Base-by-base conservation (phyloP, 2,113 vertebrate species). In the Fukomys damarensis region DNA sequence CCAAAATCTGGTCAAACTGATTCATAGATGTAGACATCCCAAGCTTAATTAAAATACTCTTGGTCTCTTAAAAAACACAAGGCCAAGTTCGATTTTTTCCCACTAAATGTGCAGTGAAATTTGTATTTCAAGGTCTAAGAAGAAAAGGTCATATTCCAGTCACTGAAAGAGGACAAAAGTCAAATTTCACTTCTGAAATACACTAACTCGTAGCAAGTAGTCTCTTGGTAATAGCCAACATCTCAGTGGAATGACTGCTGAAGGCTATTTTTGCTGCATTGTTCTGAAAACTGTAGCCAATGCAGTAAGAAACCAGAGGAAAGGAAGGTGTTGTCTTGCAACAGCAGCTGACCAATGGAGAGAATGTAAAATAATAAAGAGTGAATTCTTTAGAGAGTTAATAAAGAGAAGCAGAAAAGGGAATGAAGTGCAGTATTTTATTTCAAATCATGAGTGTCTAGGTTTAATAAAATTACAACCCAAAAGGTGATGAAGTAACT, bases 1-100 rank as follows among this genome's bases (percentile, higher is more conserved):
- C 24, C 17, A 58, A 79, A 91, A 61, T 79, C 28, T 79, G 46
- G 46, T 6, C 12, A 83, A 16, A 41, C 63, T 80, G 54, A 41
- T 2, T 89, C 65, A 54, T 35, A 17, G 85, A 82, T 81, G 16
- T 35, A 89, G 49, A 70, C 68, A 43, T 5, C 19, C 84, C 30
- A 86, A n/a, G 13, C 13, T 28, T 94, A 52, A 81, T 80, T 91
- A 79, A 81, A 89, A 70, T 94, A 80, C n/a, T 79, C 76, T 94
- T 59, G 20, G 61, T 54, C 3, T 89, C 72, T 76, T 89, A n/a
- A 94, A 96, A 90, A 77, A 56, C 7, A 35, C 4, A 63, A 41
- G 11, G 35, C 26, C 59, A 87, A 79, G 10, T 72, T 4, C 38
- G 9, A 22, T 74, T 94, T 13, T 95, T 93, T 79, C 28, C 49